phyloP scores from a whole-genome alignment of 2,797 vertebrate species.

The Lophura swinhoii region DNA sequence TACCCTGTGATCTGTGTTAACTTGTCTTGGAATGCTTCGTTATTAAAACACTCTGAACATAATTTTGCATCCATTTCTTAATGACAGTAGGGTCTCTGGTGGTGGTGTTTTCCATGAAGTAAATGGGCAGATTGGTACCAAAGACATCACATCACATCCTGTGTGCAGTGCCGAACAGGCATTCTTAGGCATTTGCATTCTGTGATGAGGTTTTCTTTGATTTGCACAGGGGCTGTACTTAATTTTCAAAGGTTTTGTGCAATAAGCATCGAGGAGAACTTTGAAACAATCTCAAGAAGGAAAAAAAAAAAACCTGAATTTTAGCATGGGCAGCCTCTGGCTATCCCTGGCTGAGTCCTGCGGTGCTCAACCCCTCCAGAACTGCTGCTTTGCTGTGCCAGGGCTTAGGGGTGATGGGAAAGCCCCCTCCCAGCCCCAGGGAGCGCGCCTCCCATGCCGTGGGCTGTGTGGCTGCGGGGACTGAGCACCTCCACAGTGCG shows the following conservation, averaged over 20 bases:
- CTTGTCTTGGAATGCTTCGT: constrained; percentile 71
- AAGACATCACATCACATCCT: constrained; percentile 61
- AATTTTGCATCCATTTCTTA: constrained; percentile 35
- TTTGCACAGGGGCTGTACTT: constrained; percentile 43
- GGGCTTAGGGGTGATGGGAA: neutral
- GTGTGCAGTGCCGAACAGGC: constrained; percentile 11
- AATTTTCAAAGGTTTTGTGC: constrained; percentile 55
- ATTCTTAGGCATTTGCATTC: constrained; percentile 10
- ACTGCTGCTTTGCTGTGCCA: neutral
- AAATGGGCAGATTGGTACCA: constrained; percentile 62
- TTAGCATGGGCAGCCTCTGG: constrained; percentile 45
- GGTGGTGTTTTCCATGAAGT: constrained; percentile 44
- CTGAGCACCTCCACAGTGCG: neutral
- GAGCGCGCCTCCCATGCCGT: neutral
- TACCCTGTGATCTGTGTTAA: constrained; percentile 60
- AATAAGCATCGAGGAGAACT: constrained; percentile 69
- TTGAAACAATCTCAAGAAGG: constrained; percentile 16
- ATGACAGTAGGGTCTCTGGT: constrained; percentile 24
- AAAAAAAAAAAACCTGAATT: constrained; percentile 34
- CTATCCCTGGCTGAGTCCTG: neutral
- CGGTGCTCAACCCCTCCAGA: neutral
- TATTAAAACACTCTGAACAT: constrained; percentile 60
- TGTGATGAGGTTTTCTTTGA: constrained; percentile 40
- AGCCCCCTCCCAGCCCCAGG: neutral
- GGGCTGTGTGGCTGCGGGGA: neutral